Evolutionary conservation across 92 coral and sea anemone species (phyloP).

Genomic region (Epizoanthus stellaris): DNA sequence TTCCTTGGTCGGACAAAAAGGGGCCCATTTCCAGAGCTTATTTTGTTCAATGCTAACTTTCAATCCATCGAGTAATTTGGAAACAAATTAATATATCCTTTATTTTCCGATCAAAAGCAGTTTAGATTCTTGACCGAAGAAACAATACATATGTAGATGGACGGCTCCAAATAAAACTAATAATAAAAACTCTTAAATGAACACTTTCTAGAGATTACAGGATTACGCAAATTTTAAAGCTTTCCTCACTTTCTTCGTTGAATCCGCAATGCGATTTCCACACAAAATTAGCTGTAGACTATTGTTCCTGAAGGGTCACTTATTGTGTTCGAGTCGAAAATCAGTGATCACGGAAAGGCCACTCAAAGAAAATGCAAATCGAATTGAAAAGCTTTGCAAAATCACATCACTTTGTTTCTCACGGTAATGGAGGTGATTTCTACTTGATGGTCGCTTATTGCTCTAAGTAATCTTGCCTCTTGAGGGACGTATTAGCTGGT

Average conservation of each 20-base stretch:
- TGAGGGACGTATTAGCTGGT: not conserved
- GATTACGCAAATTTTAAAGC: conserved; percentile 35
- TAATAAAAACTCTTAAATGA: conserved; percentile 4
- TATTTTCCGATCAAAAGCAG: conserved; percentile 41
- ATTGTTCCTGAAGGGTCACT: conserved; percentile 26
- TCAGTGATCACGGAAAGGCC: conserved; percentile 37
- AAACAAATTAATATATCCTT: conserved; percentile 36
- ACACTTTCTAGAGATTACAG: conserved; percentile 19
- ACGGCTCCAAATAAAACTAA: conserved; percentile 22
- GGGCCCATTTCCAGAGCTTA: no score
- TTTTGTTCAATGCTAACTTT: not conserved
- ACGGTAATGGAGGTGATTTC: conserved; percentile 36
- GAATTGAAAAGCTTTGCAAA: conserved; percentile 19
- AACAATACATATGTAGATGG: conserved; percentile 8
- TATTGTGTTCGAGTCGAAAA: conserved; percentile 20
- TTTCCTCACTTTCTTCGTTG: conserved; percentile 22
- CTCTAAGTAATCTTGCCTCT: conserved; percentile 22
- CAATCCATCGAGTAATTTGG: conserved; percentile 6
- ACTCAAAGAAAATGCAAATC: conserved; percentile 41
- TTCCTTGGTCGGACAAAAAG: not conserved
- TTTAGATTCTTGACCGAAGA: conserved; percentile 17
- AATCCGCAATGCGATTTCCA: conserved; percentile 36
- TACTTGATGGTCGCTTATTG: conserved; percentile 12
- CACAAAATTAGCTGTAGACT: conserved; percentile 34
- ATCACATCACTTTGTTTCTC: conserved; percentile 24